Percentiles rank a stretch among this genome's conserved stretches.
These are phyloP conservation scores for Brachypalpus laphriformis DNA, from an alignment of 2,888 invertebrate genomes.

Conservation along the genomic window DNA sequence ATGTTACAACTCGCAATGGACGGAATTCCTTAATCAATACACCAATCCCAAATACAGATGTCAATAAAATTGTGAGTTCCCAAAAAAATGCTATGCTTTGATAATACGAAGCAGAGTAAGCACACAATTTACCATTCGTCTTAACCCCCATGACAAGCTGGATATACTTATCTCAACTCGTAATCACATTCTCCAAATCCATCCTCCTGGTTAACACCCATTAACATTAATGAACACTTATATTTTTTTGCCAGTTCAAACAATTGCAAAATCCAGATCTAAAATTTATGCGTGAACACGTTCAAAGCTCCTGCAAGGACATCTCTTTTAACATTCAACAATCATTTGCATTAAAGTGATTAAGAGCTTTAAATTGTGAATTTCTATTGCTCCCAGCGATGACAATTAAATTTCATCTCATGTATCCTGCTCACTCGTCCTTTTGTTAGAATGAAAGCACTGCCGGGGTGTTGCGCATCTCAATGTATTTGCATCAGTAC, in stretches of 20 bases:
- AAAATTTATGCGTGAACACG: slow-evolving; percentile 53
- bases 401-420: slow-evolving; percentile 35
- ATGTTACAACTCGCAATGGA: too few species aligned
- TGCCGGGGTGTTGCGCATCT: not conserved
- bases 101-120: not conserved
- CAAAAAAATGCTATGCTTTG: not conserved
- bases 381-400: slow-evolving; percentile 22
- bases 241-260: not conserved
- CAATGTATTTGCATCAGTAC: not conserved
- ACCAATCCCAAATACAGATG: not conserved
- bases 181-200: slow-evolving; percentile 24
- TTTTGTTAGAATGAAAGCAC: slow-evolving; percentile 16
- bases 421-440: not conserved
- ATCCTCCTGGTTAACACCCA: slow-evolving; percentile 36
- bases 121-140: not conserved
- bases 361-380: slow-evolving; percentile 33
- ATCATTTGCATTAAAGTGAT: slow-evolving; percentile 47
- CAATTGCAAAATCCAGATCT: slow-evolving; percentile 13
- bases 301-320: slow-evolving; percentile 13
- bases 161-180: not conserved
- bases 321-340: slow-evolving; percentile 38
- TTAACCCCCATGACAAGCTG: not conserved
- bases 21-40: too few species aligned
- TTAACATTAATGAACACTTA: slow-evolving; percentile 41
- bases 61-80: not conserved